phyloP scores from a whole-genome alignment of 2,113 vertebrate genomes.

The Calypte anna region DNA sequence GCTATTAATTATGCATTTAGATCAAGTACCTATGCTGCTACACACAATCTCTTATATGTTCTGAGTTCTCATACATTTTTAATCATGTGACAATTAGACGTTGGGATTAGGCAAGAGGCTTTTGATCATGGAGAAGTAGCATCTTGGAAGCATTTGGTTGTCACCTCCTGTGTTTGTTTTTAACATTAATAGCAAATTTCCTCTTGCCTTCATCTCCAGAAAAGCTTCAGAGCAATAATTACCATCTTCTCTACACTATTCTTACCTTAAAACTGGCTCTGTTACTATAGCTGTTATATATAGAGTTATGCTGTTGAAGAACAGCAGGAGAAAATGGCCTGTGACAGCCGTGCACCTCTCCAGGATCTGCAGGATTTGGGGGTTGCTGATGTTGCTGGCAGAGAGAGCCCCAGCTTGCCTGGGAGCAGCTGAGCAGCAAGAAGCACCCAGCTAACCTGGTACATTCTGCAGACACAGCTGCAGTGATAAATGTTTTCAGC shows the following conservation, averaged over 20 bases:
- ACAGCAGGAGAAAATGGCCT: background rate
- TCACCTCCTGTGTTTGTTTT: background rate
- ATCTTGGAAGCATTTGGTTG: background rate
- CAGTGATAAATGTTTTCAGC: background rate
- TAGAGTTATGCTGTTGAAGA: background rate
- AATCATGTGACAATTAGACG: background rate
- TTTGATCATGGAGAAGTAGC: background rate
- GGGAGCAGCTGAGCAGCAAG: background rate
- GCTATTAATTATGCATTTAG: background rate
- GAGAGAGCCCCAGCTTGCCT: background rate
- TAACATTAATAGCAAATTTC: background rate
- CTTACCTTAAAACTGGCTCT: background rate
- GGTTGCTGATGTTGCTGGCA: background rate
- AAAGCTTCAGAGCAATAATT: slow-evolving; percentile 38
- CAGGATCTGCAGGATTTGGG: background rate
- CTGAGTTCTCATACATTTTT: background rate
- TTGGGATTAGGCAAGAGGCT: background rate
- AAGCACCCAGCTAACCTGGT: background rate
- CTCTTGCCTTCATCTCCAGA: background rate
- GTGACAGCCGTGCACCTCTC: background rate
- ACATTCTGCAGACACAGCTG: background rate
- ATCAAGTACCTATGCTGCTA: background rate
- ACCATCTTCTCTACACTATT: background rate
- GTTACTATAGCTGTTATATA: background rate
- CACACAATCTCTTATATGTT: background rate